Evolutionary conservation across 2,797 vertebrate species (phyloP).

Genomic region (Eospalax fontanierii): DNA sequence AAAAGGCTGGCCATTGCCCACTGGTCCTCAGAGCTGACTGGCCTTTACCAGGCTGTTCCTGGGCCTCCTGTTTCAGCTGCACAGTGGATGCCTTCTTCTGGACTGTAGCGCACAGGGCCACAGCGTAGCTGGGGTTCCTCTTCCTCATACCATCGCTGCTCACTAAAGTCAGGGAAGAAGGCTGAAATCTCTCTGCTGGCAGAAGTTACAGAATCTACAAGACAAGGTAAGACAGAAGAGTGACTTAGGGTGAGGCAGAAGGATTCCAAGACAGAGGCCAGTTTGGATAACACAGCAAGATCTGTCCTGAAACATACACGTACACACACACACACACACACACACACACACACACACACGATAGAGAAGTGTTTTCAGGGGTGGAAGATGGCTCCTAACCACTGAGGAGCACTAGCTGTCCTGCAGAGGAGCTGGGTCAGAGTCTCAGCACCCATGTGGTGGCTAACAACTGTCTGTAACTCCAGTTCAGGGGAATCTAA

Average conservation of each 20-base stretch:
- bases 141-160: constrained; percentile 92
- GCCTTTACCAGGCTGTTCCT: not conserved
- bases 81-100: constrained; percentile 88
- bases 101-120: constrained; percentile 87
- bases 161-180: constrained; percentile 96
- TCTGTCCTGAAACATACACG: not conserved
- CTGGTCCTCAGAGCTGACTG: not conserved
- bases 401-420: too few species aligned
- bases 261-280: not conserved
- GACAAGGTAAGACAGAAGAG: not conserved
- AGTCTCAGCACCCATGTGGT: too few species aligned
- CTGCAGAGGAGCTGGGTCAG: too few species aligned
- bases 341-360: too few species aligned
- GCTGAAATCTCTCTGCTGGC: constrained; percentile 95
- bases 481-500: too few species aligned
- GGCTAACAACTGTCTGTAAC: too few species aligned
- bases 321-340: too few species aligned
- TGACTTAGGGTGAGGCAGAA: not conserved
- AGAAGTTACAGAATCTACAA: constrained; percentile 94
- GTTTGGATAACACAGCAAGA: not conserved
- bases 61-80: not conserved
- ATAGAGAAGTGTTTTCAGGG: too few species aligned
- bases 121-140: constrained; percentile 92
- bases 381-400: too few species aligned
- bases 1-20: not conserved